Percentiles rank a stretch among this genome's conserved stretches.
Evolutionary conservation across 1,140 invertebrate genomes (phyloP).

Genomic region (Asobara japonica): DNA sequence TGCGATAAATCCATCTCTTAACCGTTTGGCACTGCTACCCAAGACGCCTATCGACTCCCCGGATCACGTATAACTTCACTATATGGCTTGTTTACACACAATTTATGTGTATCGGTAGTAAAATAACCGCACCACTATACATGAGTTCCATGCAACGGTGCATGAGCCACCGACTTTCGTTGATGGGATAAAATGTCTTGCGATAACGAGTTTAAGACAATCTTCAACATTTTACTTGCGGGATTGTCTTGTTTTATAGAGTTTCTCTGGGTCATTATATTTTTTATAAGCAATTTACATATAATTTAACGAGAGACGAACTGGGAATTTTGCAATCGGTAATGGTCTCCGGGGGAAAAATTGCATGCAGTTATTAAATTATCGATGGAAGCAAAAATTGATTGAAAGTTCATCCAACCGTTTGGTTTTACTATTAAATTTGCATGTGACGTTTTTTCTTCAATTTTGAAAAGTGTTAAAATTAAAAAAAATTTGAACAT

Average conservation of each 20-base stretch:
- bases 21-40: background rate
- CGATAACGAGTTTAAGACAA: background rate
- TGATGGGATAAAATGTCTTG: background rate
- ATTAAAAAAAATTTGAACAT: too few species aligned
- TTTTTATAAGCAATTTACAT: background rate
- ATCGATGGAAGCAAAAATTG: too few species aligned
- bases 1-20: conserved; percentile 1
- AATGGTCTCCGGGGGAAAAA: too few species aligned
- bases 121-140: background rate
- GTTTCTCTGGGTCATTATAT: background rate
- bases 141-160: background rate
- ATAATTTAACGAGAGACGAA: too few species aligned
- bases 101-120: background rate
- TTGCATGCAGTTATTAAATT: too few species aligned
- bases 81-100: background rate
- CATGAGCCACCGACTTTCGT: background rate
- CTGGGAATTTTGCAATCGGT: too few species aligned
- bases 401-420: too few species aligned
- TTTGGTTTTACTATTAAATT: too few species aligned
- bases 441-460: too few species aligned
- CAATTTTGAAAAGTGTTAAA: too few species aligned
- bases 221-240: background rate
- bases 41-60: background rate
- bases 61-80: background rate
- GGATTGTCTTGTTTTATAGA: background rate